Conservation (phyloP, 2,888 invertebrate species). For the Amblyjoppa proteus region DNA sequence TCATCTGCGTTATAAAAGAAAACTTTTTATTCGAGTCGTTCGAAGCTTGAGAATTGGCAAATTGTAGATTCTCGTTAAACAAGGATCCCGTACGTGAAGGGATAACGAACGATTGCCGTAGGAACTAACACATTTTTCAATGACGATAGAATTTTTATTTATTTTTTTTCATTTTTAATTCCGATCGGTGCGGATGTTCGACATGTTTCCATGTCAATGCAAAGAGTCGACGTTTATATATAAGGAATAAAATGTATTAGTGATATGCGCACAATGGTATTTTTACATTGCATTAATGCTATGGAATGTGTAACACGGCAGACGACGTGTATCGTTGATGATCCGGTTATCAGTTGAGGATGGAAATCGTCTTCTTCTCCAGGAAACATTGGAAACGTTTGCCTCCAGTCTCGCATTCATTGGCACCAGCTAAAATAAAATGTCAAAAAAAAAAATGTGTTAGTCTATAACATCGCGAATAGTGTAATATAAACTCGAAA, state of each 20-base stretch:
- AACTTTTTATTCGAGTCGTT: too few species aligned
- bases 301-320: not conserved
- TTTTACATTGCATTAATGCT: not conserved
- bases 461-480: not conserved
- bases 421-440: slow-evolving; percentile 58
- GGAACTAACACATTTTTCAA: not conserved
- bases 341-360: slow-evolving; percentile 19
- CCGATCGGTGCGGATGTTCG: not conserved
- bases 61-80: too few species aligned
- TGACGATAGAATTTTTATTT: not conserved
- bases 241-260: slow-evolving; percentile 10
- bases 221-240: slow-evolving; percentile 3
- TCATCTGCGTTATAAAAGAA: too few species aligned
- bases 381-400: slow-evolving; percentile 67
- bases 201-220: not conserved
- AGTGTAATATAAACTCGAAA: not conserved
- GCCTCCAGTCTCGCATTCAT: slow-evolving; percentile 66
- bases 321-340: not conserved
- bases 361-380: slow-evolving; percentile 48
- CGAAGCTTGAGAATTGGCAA: too few species aligned
- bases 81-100: too few species aligned
- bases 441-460: slow-evolving; percentile 10
- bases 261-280: not conserved
- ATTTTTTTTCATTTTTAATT: not conserved
- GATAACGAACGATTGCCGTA: not conserved